Base-by-base conservation (phyloP, 2,888 invertebrate species). In the Axea sp. region DNA sequence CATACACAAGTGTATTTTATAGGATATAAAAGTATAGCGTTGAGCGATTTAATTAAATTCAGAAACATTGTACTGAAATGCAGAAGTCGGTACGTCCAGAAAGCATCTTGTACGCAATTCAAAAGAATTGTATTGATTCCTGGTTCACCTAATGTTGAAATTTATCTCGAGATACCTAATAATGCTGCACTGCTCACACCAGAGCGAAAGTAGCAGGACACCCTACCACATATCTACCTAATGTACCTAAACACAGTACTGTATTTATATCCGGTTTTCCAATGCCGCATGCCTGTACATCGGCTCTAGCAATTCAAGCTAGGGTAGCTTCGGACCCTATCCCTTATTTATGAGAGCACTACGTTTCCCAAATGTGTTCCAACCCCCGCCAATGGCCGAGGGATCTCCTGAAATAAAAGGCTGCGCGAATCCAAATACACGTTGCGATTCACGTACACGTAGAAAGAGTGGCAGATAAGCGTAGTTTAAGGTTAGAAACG, bases 341-440 rank as follows among this genome's bases (percentile, higher is more conserved):
- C 81, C 81, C 80, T 81, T 81, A 82, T 82, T 82, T 82, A 82
- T 82, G 80, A 79, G 71, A 73, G 69, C 59, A 78, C 76, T 80
- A 69, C 71, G 76, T 77, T 77, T 77, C 77, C 79, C 77, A 72
- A 78, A 80, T 77, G 77, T 77, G 76, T 65, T 75, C 47, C 71
- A 53, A 55, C 76, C 72, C 62, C 64, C 68, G 76, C 73, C 65
- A 47, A 59, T 62, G 67, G 64, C 37, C 62, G 65, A 73, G 60
- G 67, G 67, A 73, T 67, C 65, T 39, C 35, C 55, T 60, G 73
- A 77, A 77, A 78, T 77, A 80, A 80, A 76, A 76, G 73, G 67
- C 67, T 43, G 22, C 60, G 72, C 72, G 41, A 64, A 55, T 31
- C 57, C 62, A 71, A 71, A 71, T 71, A 57, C 51, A 41, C 69